A percentile compares a stretch with the other conserved stretches of the same genome.
Conservation (phyloP, 2,888 invertebrate species). For the Neuroscelio doddi region DNA sequence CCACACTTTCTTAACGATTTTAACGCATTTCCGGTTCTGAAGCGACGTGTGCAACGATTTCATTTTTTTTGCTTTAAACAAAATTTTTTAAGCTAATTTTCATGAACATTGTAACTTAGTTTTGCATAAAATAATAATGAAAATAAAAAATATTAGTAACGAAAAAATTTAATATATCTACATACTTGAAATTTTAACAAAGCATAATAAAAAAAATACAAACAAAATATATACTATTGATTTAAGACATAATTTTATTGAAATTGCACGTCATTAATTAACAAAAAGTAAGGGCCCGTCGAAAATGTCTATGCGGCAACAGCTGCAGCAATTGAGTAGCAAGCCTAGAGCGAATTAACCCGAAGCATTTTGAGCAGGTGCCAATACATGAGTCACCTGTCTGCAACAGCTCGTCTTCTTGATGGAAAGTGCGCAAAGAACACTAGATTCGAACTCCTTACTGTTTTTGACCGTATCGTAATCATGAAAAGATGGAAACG, state of each 20-base stretch:
- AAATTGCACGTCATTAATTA: conserved; percentile 38
- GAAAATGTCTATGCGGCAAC: conserved; percentile 43
- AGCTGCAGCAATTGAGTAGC: conserved; percentile 46
- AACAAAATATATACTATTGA: too few species aligned
- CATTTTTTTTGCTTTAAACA: too few species aligned
- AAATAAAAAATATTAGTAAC: too few species aligned
- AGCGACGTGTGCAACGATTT: too few species aligned
- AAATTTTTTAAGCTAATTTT: too few species aligned
- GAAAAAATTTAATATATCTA: too few species aligned
- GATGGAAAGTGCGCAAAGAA: conserved; percentile 31
- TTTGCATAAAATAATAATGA: too few species aligned
- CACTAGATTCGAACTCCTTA: conserved; percentile 13
- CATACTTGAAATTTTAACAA: neutral
- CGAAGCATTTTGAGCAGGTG: conserved; percentile 53
- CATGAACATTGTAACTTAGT: too few species aligned
- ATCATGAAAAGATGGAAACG: conserved; percentile 1
- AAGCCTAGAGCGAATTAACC: conserved; percentile 35
- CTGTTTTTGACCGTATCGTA: conserved; percentile 10
- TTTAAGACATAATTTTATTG: conserved; percentile 27
- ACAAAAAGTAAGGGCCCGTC: conserved; percentile 22
- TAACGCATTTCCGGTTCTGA: conserved; percentile 5
- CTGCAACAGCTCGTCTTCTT: conserved; percentile 26
- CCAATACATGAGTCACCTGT: conserved; percentile 50
- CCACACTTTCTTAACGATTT: conserved; percentile 20
- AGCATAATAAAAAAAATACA: too few species aligned